Percentiles rank a stretch among this genome's conserved stretches.
phyloP scores from a whole-genome alignment of 2,888 invertebrate species.

The Hydrotaea cyrtoneurina region DNA sequence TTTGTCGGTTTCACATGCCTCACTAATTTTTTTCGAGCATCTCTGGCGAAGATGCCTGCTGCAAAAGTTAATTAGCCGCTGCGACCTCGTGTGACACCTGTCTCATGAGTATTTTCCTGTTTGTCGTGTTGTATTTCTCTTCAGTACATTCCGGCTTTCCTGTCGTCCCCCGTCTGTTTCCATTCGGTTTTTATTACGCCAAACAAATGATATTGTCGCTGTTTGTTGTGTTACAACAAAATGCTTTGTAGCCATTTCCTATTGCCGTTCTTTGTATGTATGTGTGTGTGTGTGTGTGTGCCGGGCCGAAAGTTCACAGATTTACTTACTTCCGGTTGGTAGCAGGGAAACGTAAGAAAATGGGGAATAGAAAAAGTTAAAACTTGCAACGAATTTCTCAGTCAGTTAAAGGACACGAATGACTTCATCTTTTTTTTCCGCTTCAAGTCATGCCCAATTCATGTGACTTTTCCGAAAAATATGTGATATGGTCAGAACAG shows the following conservation, averaged over 20 bases:
- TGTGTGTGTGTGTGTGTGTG: background rate
- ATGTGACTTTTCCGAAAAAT: no score
- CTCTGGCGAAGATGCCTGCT: constrained; percentile 44
- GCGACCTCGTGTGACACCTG: constrained; percentile 70
- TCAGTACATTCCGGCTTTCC: background rate
- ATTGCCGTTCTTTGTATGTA: background rate
- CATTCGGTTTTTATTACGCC: background rate
- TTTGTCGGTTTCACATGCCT: background rate
- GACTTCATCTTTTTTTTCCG: no score
- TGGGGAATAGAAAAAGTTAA: background rate
- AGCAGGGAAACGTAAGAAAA: background rate
- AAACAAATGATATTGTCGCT: background rate
- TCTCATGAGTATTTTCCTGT: constrained; percentile 61
- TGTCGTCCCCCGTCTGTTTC: background rate
- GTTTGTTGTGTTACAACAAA: constrained; percentile 19
- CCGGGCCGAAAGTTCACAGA: constrained; percentile 4
- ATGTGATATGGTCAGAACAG: no score
- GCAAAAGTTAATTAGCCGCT: constrained; percentile 73
- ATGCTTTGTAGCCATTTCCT: constrained; percentile 30
- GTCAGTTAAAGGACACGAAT: background rate
- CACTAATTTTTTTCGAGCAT: background rate
- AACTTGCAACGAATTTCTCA: constrained; percentile 3
- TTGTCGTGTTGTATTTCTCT: constrained; percentile 37
- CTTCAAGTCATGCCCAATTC: no score
- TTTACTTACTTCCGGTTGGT: constrained; percentile 23